Percentiles rank a stretch among this genome's conserved stretches.
These are phyloP conservation scores for Cotesia congregata DNA, from an alignment of 2,888 invertebrate species.

Conservation along the genomic window DNA sequence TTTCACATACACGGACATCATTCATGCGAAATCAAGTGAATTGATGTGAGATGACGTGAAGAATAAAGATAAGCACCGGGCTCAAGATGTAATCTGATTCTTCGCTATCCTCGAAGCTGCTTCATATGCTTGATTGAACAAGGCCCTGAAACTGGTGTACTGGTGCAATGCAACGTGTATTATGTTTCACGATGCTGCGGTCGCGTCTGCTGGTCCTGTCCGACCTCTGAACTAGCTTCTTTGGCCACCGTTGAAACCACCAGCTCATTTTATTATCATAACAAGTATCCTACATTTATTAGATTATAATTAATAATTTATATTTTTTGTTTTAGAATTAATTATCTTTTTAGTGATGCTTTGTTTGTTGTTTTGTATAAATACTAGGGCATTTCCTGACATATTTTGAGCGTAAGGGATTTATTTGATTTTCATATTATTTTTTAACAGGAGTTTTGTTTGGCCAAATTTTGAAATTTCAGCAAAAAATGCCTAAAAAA, in stretches of 20 bases:
- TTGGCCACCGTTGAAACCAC: slow-evolving; percentile 29
- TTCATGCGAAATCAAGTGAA: slow-evolving; percentile 64
- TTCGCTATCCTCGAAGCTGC: slow-evolving; percentile 62
- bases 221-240: slow-evolving; percentile 26
- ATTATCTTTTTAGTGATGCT: too few relatives aligned
- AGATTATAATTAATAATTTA: too few relatives aligned
- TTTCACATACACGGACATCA: slow-evolving; percentile 47
- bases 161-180: slow-evolving; percentile 70
- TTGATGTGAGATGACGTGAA: slow-evolving; percentile 62
- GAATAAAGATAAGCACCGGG: slow-evolving; percentile 68
- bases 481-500: too few relatives aligned
- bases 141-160: slow-evolving; percentile 46
- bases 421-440: too few relatives aligned
- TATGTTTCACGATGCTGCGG: slow-evolving; percentile 69
- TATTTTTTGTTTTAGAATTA: too few relatives aligned
- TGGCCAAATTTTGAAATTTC: too few relatives aligned
- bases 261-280: not conserved
- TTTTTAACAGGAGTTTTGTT: too few relatives aligned
- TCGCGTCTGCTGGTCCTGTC: slow-evolving; percentile 62
- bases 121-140: slow-evolving; percentile 66
- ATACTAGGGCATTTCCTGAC: too few relatives aligned
- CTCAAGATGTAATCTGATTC: slow-evolving; percentile 70
- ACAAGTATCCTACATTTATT: not conserved
- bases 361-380: too few relatives aligned
- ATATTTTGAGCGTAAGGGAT: too few relatives aligned